Base-by-base conservation (phyloP, 2,797 vertebrate genomes). In the Sebastes itinus region DNA sequence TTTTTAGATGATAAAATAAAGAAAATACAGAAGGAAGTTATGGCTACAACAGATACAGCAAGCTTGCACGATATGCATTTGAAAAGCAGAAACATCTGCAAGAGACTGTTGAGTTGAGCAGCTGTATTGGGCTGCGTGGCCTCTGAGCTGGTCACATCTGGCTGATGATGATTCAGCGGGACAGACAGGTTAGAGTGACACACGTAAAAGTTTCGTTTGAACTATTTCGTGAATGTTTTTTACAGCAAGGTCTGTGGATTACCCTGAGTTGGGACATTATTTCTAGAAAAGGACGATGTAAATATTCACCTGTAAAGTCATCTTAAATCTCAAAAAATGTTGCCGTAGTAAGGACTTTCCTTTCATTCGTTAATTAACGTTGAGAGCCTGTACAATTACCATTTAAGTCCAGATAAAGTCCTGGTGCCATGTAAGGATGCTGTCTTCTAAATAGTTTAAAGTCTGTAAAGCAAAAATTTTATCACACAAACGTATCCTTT, bases 1-100 rank as follows among this genome's bases (percentile, higher is more conserved):
- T 5, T 78, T 87, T 88, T 32, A 75, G 66, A 78, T 74, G 49
- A 79, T 83, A 61, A 78, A 82, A 70, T 38, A 78, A 84, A 77
- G 60, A 59, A 85, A 85, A 83, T 66, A 79, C 67, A 65, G 23
- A 28, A 81, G 23, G 59, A 67, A 80, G 70, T 72, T 77, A 42
- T 77, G 56, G 38, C 62, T 75, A 18, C 35, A 54, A 60, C 32
- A 81, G 52, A 64, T 35, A 30, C 33, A 23, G 6, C 54, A 61
- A 4, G 38, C 55, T 77, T 66, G 52, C 46, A 59, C 59, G 9
- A 20, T 71, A 46, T 65, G 30, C 14, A 46, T 68, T 80, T 52
- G 55, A 25, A 74, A 67, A 67, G 18, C 9, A 35, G 18, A 77
- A 84, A 80, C 73, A 72, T 85, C 12, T 82, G 81, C 22, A 68